These are phyloP conservation scores for Axis porcinus DNA, from an alignment of 2,113 vertebrate species.

Conservation along the genomic window DNA sequence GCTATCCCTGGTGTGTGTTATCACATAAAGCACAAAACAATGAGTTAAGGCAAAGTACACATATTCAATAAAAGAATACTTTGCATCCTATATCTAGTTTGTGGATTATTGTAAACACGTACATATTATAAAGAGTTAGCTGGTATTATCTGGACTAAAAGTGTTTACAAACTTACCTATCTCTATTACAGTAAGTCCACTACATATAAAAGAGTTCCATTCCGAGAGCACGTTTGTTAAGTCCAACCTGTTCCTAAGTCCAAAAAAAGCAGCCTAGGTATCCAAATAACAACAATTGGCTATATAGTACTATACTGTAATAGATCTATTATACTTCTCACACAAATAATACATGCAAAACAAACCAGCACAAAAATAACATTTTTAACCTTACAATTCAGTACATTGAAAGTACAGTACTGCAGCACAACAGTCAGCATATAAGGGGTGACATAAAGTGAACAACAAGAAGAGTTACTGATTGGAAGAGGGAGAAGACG, in stretches of 20 bases:
- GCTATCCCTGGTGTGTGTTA: not conserved
- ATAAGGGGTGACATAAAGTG: too few relatives aligned
- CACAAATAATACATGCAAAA: too few relatives aligned
- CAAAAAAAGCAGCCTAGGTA: not conserved
- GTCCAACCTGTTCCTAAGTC: not conserved
- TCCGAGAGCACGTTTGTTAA: rapidly evolving
- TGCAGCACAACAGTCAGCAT: too few relatives aligned
- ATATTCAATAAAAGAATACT: not conserved
- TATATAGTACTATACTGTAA: too few relatives aligned
- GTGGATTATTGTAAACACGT: not conserved
- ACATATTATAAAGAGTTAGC: not conserved
- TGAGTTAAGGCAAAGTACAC: not conserved
- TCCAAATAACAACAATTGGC: not conserved
- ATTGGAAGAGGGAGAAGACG: too few relatives aligned
- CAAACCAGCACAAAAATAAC: too few relatives aligned
- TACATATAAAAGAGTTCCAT: not conserved
- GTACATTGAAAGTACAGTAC: too few relatives aligned
- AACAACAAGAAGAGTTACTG: too few relatives aligned
- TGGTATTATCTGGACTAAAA: not conserved
- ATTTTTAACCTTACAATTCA: too few relatives aligned
- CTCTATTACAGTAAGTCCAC: not conserved
- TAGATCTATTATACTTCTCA: too few relatives aligned
- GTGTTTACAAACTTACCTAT: not conserved
- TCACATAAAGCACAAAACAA: not conserved
- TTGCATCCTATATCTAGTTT: not conserved